Base-by-base conservation (phyloP, 2,797 vertebrate genomes). In the Lacerta bilineata region DNA sequence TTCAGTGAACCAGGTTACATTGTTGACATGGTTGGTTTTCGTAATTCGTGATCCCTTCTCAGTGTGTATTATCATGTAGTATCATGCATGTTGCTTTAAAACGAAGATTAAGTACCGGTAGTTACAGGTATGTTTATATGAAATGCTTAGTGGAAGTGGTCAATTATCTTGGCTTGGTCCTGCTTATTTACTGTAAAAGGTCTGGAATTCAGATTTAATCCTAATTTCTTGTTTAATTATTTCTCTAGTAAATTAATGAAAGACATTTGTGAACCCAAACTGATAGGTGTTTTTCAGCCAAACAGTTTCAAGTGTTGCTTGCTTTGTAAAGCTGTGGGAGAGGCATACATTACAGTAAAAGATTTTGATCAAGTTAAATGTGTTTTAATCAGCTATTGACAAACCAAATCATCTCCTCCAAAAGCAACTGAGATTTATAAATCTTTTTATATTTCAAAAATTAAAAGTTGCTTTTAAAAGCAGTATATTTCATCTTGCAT, bases 11-110 rank as follows among this genome's bases (percentile, higher is more conserved):
- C 83, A 80, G 36, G 36, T 87, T 91, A 80, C 86, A 72, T 84
- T 93, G 93, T 94, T 90, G 76, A 66, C 91, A 90, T 92, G 92
- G 80, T 89, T 90, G 80, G 23, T 80, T 92, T 89, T 69, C 82
- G 0, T 89, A 91, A 92, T 95, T 93, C 89, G 64, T 87, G 11
- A 3, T 1, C 74, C 87, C 86, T 88, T 90, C 77, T 75, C 84
- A 72, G 4, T 75, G 9, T 50, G 50, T 50, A 50, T 50, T 50
- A 50, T 15, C 50, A 15, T 80, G 50, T 69, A 36, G 41, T 87
- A 8, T 71, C 80, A 10, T 0, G 33, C 1, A 10, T 82, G 39
- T 80, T 71, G 61, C 69, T 80, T 93, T 90, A 5, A 90, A 91
- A 46, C 11, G 33, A 80, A 61, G 25, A 43, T 75, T 81, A 88